Evolutionary conservation across 1,140 invertebrate genomes (phyloP), one percentile per base, ranked within the genome.

Genomic region (Andricus grossulariae): DNA sequence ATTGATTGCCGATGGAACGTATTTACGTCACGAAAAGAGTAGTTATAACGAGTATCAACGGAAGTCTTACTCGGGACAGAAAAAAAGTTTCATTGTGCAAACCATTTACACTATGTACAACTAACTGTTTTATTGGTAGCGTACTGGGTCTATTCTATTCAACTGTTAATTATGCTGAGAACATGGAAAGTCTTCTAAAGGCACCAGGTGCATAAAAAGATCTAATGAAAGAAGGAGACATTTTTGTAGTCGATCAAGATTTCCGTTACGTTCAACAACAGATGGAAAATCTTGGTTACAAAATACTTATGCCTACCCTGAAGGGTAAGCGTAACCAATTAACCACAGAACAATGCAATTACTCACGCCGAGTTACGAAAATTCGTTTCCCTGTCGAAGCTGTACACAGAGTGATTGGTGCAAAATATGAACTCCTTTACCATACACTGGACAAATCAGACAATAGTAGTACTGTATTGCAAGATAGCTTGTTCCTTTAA

Each of bases 301-400:
- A 77, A 75, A 81, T 85, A 15, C 70, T 83, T 15, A 89, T 89
- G 85, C 87, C 87, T 57, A 78, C 80, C 50, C 75, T 88, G 25
- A 83, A 89, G 80, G 81, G 79, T 15, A 85, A 86, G 78, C 60
- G 82, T 32, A 81, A 72, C 16, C 84, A 90, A 77, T 76, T 89
- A 18, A 82, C 85, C 5, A 78, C 82, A 32, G 73, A 80, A 57
- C 85, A 90, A 82, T 85, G 85, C 12, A 89, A 90, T 76, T 60
- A 80, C 32, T 89, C 87, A 15, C 78, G 87, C 11, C n/a, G n/a
- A n/a, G n/a, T n/a, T n/a, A n/a, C n/a, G n/a, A n/a, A n/a, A n/a
- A n/a, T n/a, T n/a, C n/a, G n/a, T n/a, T n/a, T n/a, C n/a, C n/a
- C n/a, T n/a, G n/a, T n/a, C n/a, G n/a, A 74, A 79, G 25, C 80